Evolutionary conservation across 2,113 vertebrate genomes (phyloP), one percentile per base, ranked within the genome.

Genomic region (Arizona elegans): DNA sequence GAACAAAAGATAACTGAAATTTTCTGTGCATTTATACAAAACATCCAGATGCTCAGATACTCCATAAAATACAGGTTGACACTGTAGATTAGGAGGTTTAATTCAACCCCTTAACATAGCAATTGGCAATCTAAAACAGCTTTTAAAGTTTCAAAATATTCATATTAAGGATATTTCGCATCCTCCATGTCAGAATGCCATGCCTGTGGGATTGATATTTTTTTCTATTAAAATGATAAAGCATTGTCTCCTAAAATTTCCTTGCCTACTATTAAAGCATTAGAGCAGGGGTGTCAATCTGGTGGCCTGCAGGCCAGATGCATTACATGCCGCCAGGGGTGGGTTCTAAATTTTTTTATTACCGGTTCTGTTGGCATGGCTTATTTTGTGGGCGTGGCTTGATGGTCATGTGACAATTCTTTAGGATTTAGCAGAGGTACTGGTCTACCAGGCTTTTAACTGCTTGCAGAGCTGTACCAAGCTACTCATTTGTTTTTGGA

Each of bases 1-100:
- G 93, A 96, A 95, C 0, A 95, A 96, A 96, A 95, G 93, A 91
- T 90, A 95, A 87, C 91, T 93, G 7, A 93, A 95, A 96, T 96
- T 95, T 95, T 53, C 93, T n/a, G 38, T 88, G 81, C 94, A 23
- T 93, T 96, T 94, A 94, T 95, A 91, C 75, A 95, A 97, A 96
- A 93, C 59, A 96, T 94, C 86, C 93, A 92, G 91, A 38, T 88
- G 65, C 23, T 94, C 91, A 95, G 17, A 92, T 91, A 23, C 24
- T 96, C 93, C 93, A 94, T 95, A 96, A 93, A 94, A 94, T 50
- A 91, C 89, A 96, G 70, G 62, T 95, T 96, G 94, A 93, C 86
- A 43, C 5, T 91, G n/a, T 94, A 96, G 56, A 23, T 70, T 94
- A 56, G 13, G 7, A 53, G 50, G 38, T 93, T 86, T 96, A 88